Base-by-base conservation (phyloP, 2,797 vertebrate genomes). In the Coilia nasus region DNA sequence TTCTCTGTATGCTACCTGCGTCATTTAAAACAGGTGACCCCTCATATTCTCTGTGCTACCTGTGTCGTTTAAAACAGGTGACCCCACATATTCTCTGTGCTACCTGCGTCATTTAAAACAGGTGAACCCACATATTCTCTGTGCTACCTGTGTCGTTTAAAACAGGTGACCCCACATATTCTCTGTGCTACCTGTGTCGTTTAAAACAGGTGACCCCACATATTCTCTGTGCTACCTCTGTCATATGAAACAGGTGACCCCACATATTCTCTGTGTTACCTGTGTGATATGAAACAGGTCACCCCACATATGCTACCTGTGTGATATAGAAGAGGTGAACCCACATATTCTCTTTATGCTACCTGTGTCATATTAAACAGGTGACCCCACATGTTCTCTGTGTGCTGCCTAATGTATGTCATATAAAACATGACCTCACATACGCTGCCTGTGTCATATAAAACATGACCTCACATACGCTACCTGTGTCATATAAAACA, bases 1-100 rank as follows among this genome's bases (percentile, higher is more conserved):
- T 4, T 10, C 46, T n/a, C 47, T 12, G 56, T 41, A 15, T 47
- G 41, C 47, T 87, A 96, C 95, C 95, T 92, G 93, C 94, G 94
- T 96, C 94, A 86, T 94, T 4, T 47, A 47, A 4, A 10, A 47
- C 46, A 47, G 10, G 46, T 47, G 46, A 47, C 46, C 46, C 10
- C 3, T 10, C 3, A 10, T 47, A 47, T 4, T 47, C 3, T 47
- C 46, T 4, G 4, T 4, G 46, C 4, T 10, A 3, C 4, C 46
- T 47, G 46, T 3, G 46, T 4, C 3, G 46, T 47, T 10, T 4
- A 47, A 47, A 47, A 71, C 31, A 75, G 67, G 67, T 75, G 31
- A 75, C 7, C 46, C 46, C 46, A 47, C 10, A 47, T 47, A 47
- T 47, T 4, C 46, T 4, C 4, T 47, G 10, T 47, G 46, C 10